These are phyloP conservation scores for Stigmatopora argus DNA, from an alignment of 2,113 vertebrate genomes.

Conservation along the genomic window DNA sequence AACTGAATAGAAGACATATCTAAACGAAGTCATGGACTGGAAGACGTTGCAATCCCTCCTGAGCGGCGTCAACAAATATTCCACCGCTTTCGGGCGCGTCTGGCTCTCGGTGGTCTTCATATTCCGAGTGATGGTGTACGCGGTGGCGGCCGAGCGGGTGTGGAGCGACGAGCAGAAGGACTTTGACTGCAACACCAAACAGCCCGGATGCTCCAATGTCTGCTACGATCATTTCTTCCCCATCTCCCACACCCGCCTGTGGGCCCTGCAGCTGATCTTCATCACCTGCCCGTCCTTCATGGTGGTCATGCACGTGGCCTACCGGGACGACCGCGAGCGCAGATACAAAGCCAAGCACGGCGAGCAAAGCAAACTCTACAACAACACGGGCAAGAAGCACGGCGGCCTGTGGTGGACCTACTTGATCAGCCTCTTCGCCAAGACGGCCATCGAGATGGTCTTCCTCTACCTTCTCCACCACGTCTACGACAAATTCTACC, in stretches of 20 bases:
- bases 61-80: slow-evolving; percentile 83
- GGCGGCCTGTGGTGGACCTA: slow-evolving; percentile 77
- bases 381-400: slow-evolving; percentile 70
- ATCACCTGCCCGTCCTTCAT: slow-evolving; percentile 77
- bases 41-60: slow-evolving; percentile 77
- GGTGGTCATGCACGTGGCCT: slow-evolving; percentile 83
- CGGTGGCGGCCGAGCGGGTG: slow-evolving; percentile 79
- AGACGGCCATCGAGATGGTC: slow-evolving; percentile 71
- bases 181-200: slow-evolving; percentile 81
- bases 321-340: slow-evolving; percentile 73
- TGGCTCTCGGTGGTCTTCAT: slow-evolving; percentile 86
- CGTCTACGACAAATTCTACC: slow-evolving; percentile 76
- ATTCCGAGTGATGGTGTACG: slow-evolving; percentile 81
- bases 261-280: slow-evolving; percentile 77
- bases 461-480: slow-evolving; percentile 82
- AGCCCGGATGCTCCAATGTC: slow-evolving; percentile 81
- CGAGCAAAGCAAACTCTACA: slow-evolving; percentile 55
- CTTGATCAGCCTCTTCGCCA: slow-evolving; percentile 77
- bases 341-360: slow-evolving; percentile 67
- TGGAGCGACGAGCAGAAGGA: slow-evolving; percentile 83
- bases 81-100: slow-evolving; percentile 76
- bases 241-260: slow-evolving; percentile 75
- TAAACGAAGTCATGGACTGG: slow-evolving; percentile 76
- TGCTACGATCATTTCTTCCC: slow-evolving; percentile 79
- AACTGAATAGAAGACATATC: background rate